These are phyloP conservation scores for Epirrhoe alternata DNA, from an alignment of 2,888 invertebrate species.

Conservation along the genomic window DNA sequence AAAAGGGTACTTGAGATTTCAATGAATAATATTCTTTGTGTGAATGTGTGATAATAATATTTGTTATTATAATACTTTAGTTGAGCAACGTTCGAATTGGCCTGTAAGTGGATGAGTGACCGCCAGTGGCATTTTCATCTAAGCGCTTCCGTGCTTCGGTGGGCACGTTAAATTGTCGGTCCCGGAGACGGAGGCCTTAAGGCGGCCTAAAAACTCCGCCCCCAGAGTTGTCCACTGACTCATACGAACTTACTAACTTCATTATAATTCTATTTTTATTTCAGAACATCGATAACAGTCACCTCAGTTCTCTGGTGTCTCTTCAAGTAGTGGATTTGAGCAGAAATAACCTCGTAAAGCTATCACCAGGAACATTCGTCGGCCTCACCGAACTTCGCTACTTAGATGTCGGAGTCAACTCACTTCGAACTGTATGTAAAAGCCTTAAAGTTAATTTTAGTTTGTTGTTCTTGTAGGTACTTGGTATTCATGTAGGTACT, in stretches of 20 bases:
- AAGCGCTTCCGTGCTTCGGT: no score
- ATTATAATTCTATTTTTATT: constrained; percentile 41
- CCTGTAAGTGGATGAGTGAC: no score
- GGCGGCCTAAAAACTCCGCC: no score
- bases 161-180: no score
- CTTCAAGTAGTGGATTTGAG: constrained; percentile 92
- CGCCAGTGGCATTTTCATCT: no score
- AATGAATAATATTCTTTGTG: not conserved
- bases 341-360: constrained; percentile 92
- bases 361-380: constrained; percentile 92
- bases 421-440: constrained; percentile 91
- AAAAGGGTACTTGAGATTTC: not conserved
- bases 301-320: constrained; percentile 87
- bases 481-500: constrained; percentile 2
- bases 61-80: not conserved
- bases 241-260: not conserved
- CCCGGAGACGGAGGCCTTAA: no score
- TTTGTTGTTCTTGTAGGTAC: not conserved
- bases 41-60: not conserved
- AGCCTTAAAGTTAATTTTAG: not conserved
- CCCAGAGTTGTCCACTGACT: no score
- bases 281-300: constrained; percentile 91
- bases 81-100: not conserved
- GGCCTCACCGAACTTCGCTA: constrained; percentile 89
- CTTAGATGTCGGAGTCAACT: constrained; percentile 94